Evolutionary conservation across 2,888 invertebrate genomes (phyloP).

Genomic region (Sinhomidia bicolor): DNA sequence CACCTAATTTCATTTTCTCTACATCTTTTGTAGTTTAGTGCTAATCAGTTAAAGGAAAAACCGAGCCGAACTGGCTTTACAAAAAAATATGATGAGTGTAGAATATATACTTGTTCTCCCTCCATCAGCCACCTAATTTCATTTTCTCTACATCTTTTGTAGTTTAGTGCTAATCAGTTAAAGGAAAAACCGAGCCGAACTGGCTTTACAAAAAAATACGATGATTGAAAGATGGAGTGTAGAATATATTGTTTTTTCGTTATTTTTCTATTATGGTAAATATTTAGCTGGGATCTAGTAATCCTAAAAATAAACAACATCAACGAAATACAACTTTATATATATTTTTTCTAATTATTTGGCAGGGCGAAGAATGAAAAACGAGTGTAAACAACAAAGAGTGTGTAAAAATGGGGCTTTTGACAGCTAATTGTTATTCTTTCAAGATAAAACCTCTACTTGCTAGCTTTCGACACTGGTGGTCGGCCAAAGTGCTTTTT

Average conservation of each 20-base stretch:
- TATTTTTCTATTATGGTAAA: not conserved
- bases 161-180: conserved; percentile 34
- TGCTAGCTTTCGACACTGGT: not conserved
- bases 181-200: conserved; percentile 34
- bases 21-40: conserved; percentile 16
- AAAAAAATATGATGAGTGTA: too few relatives aligned
- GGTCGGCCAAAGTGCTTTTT: not conserved
- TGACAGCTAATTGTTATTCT: conserved; percentile 60
- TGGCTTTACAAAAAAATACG: too few relatives aligned
- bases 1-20: conserved; percentile 31
- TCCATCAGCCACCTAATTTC: conserved; percentile 32
- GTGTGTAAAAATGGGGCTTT: conserved; percentile 22
- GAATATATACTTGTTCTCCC: too few relatives aligned
- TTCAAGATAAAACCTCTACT: too few relatives aligned
- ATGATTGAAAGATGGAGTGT: too few relatives aligned
- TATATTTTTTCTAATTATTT: not conserved
- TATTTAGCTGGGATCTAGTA: conserved; percentile 1
- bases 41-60: conserved; percentile 46
- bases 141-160: conserved; percentile 13
- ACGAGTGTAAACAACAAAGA: not conserved
- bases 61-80: not conserved
- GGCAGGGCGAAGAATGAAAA: not conserved
- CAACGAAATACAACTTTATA: not conserved
- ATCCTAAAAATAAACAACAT: conserved; percentile 27
- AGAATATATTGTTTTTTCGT: not conserved